phyloP scores from a whole-genome alignment of 2,888 invertebrate species.

The Eumerus sabulonum region DNA sequence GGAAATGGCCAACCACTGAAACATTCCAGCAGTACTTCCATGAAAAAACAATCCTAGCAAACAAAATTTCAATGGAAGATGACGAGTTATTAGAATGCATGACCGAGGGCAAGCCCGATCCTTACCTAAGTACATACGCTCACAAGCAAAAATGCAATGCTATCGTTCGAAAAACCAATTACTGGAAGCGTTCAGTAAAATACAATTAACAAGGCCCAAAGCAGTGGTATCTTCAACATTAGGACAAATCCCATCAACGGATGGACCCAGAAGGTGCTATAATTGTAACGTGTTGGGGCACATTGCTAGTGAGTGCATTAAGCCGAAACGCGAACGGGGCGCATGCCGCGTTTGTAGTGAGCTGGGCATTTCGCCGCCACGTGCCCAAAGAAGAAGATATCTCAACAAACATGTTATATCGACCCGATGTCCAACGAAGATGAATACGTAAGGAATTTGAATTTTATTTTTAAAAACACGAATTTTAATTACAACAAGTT shows the following conservation, averaged over 20 bases:
- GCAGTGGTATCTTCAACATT: constrained; percentile 4
- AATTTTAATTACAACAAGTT: constrained; percentile 11
- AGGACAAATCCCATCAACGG: neutral
- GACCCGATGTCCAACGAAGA: neutral
- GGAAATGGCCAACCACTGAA: neutral
- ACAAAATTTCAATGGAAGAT: constrained; percentile 19
- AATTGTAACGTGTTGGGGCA: constrained; percentile 35
- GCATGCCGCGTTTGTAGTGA: constrained; percentile 28
- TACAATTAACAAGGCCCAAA: constrained; percentile 14
- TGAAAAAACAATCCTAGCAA: constrained; percentile 22
- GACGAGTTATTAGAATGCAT: constrained; percentile 28
- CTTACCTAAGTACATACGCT: constrained; percentile 13
- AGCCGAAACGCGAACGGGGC: constrained; percentile 14
- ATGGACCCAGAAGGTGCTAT: constrained; percentile 14
- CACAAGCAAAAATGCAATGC: constrained; percentile 28
- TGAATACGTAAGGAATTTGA: constrained; percentile 24
- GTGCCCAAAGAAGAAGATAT: constrained; percentile 14
- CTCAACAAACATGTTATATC: neutral
- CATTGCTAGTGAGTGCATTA: constrained; percentile 18
- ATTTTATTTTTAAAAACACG: constrained; percentile 24
- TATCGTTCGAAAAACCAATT: constrained; percentile 12
- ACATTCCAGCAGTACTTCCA: constrained; percentile 25
- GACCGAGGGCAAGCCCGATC: constrained; percentile 28
- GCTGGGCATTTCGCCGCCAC: constrained; percentile 20
- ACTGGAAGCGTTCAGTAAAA: constrained; percentile 18